Base-by-base conservation (phyloP, 2,797 vertebrate species). In the Aplochiton taeniatus region DNA sequence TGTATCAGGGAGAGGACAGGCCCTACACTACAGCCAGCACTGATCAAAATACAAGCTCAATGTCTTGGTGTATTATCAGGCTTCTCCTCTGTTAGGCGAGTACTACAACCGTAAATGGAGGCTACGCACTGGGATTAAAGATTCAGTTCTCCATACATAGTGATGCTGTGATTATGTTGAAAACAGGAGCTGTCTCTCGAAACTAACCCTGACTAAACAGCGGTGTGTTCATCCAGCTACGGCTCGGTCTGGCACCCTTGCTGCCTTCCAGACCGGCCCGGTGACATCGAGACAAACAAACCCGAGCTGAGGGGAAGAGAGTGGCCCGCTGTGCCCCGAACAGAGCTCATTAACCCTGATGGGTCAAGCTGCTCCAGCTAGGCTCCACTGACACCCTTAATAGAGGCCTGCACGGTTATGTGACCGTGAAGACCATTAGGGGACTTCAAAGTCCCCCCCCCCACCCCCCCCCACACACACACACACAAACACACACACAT, bases 361-460 rank as follows among this genome's bases (percentile, higher is more conserved):
- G 75, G 88, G 87, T 90, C 85, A 86, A 80, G 73, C 83, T 82
- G 86, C 83, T 82, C 78, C 76, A 83, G 84, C 83, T 85, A 85
- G 89, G 86, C 89, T 90, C 81, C 85, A 83, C 74, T 86, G 89
- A 87, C 87, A 87, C 77, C 83, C 85, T 79, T 90, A 88, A 89
- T 88, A 87, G 85, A 87, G 78, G 79, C 68, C 84, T 79, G 82
- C 76, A 84, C 63, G 80, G 86, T 89, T 85, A 86, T 75, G 70
- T 82, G 79, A 89, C 86, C 87, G 84, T 86, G 84, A 86, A 80
- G 85, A 85, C 88, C 83, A 90, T 91, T 91, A 91, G 78, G 85
- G 75, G 78, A 89, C 90, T 89, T 92, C 89, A 92, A 90, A 91
- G 89, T 87, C 88, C 80, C 78, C 78, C 73, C 73, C 47, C 70